Evolutionary conservation across 37 sponge, comb jelly and placozoan species (phyloP).

Genomic region (Axinella damicornis): DNA sequence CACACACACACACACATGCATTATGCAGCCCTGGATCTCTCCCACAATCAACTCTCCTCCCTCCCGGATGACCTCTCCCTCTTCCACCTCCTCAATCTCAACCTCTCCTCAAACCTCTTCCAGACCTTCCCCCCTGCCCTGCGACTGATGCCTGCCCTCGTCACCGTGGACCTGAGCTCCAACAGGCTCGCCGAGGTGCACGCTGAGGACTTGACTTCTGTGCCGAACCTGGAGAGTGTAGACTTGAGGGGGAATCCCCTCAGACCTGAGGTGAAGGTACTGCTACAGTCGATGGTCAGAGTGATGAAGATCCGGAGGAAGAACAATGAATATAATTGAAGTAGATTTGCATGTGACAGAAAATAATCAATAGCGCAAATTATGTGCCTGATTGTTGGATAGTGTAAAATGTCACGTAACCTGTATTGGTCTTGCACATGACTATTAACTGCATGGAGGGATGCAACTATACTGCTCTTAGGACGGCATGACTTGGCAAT

Average conservation of each 20-base stretch:
- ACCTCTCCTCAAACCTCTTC: conserved; percentile 46
- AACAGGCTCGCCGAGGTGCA: conserved; percentile 41
- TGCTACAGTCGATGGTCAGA: conserved; percentile 23
- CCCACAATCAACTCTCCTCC: conserved; percentile 31
- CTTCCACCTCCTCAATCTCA: conserved; percentile 6
- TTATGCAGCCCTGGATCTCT: conserved; percentile 54
- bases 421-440: too few relatives aligned
- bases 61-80: conserved; percentile 32
- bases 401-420: too few relatives aligned
- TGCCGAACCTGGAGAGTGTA: background rate
- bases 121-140: conserved; percentile 38
- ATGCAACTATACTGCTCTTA: too few relatives aligned
- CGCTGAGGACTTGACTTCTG: conserved; percentile 7
- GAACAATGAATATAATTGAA: too few relatives aligned
- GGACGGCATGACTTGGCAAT: too few relatives aligned
- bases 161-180: conserved; percentile 34
- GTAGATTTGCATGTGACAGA: too few relatives aligned
- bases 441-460: too few relatives aligned
- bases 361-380: too few relatives aligned
- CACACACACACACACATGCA: too few relatives aligned
- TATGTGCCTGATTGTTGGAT: too few relatives aligned
- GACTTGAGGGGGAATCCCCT: conserved; percentile 31
- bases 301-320: background rate
- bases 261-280: background rate
- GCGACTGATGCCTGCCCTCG: conserved; percentile 6